A percentile compares a stretch with the other conserved stretches of the same genome.
These are phyloP conservation scores for Eumaeus atala DNA, from an alignment of 1,140 invertebrate species.

Conservation along the genomic window DNA sequence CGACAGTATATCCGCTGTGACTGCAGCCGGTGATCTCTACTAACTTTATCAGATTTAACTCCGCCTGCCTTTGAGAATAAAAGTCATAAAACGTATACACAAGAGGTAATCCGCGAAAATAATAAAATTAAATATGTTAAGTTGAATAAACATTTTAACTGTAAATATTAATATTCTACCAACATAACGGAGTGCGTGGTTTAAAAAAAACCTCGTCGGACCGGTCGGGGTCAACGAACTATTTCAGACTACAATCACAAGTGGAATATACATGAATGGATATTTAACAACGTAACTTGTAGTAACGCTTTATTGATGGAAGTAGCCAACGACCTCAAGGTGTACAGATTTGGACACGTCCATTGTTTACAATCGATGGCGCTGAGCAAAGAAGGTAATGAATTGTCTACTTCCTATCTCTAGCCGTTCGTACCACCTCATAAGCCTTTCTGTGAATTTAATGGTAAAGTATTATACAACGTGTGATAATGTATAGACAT, in stretches of 20 bases:
- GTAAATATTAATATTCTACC: constrained; percentile 28
- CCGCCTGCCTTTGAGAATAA: too few relatives aligned
- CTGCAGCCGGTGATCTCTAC: too few relatives aligned
- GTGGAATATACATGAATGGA: background rate
- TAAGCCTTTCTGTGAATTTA: too few relatives aligned
- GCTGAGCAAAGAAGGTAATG: background rate
- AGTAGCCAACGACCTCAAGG: background rate
- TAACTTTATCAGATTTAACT: too few relatives aligned
- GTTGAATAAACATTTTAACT: constrained; percentile 16
- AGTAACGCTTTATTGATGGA: background rate
- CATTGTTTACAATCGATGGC: background rate
- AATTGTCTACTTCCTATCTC: background rate
- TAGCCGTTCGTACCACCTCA: too few relatives aligned
- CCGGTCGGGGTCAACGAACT: constrained; percentile 42
- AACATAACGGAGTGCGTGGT: constrained; percentile 36
- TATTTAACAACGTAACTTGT: background rate
- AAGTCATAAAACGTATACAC: too few relatives aligned
- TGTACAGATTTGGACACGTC: background rate
- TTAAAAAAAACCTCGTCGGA: constrained; percentile 31
- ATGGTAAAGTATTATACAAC: too few relatives aligned
- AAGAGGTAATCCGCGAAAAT: too few relatives aligned
- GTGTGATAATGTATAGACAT: too few relatives aligned
- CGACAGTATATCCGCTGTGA: too few relatives aligned
- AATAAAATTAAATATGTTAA: background rate
- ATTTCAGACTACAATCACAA: constrained; percentile 25